Evolutionary conservation across 2,888 invertebrate genomes (phyloP).

Genomic region (Emmelina monodactyla): DNA sequence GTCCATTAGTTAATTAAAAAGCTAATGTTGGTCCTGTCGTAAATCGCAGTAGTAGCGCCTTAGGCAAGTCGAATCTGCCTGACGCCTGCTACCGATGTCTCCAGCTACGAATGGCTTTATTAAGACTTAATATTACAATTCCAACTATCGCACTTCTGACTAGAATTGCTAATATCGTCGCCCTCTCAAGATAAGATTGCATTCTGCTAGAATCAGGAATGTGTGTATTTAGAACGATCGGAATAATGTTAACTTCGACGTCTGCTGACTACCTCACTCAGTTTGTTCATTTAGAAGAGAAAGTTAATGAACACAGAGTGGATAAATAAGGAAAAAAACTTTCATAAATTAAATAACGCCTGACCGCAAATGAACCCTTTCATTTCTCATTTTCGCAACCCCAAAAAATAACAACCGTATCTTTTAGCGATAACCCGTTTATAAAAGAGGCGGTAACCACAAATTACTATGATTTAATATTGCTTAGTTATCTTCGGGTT

Average conservation of each 20-base stretch:
- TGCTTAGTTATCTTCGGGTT: constrained; percentile 63
- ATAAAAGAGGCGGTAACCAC: constrained; percentile 50
- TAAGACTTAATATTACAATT: constrained; percentile 61
- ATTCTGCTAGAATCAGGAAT: constrained; percentile 32
- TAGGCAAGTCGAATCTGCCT: constrained; percentile 29
- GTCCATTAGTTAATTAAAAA: too few species aligned
- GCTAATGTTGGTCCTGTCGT: constrained; percentile 23
- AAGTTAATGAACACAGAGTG: too few species aligned
- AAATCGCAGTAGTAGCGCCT: constrained; percentile 34
- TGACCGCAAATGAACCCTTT: too few species aligned
- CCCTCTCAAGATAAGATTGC: constrained; percentile 51
- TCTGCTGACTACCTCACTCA: too few species aligned
- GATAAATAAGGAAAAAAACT: too few species aligned
- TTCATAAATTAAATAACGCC: too few species aligned
- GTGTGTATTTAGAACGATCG: too few species aligned
- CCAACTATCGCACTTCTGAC: constrained; percentile 43
- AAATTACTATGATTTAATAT: constrained; percentile 67
- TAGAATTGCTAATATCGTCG: constrained; percentile 55
- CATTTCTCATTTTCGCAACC: too few species aligned
- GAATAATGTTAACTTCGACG: too few species aligned
- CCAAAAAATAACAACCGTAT: constrained; percentile 32
- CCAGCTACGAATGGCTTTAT: constrained; percentile 57
- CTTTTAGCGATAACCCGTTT: constrained; percentile 38
- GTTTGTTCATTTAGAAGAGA: too few species aligned
- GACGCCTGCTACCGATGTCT: constrained; percentile 51